Evolutionary conservation across 30 jellyfish, hydroid and myxozoan genomes (phyloP), one percentile per base, ranked within the genome.

Genomic region (Catostylus mosaicus): DNA sequence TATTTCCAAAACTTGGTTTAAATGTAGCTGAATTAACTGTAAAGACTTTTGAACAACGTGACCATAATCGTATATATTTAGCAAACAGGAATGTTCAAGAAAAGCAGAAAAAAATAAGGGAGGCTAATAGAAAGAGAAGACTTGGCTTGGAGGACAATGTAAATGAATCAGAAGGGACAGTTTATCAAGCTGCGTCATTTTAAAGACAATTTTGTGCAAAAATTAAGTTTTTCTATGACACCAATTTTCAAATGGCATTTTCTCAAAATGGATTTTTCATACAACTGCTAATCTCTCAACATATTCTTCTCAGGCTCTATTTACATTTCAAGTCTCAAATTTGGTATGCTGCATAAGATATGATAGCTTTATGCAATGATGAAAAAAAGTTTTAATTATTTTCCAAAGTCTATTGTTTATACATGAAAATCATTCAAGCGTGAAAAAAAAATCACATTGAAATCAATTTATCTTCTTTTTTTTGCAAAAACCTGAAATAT

Each of bases 121-220:
- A 57, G 19, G 70, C 70, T 20, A 57, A 20, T 29, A 57, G 70
- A 20, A 57, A 57, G 70, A 57, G 70, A 57, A 57, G 70, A n/a
- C 70, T 57, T 22, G 70, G 34, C 31, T 20, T 9, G 70, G 34
- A 57, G 31, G 70, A 57, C 34, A 29, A 57, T 57, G 34, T 8
- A 22, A 22, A 57, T 57, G 70, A 57, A 20, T 10, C 8, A 6
- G 70, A 57, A n/a, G 70, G 70, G 11, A 57, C 31, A 4, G 70
- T 57, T 6, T 57, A 57, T 57, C 34, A 57, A 29, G 24, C 70
- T 57, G 70, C 16, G 70, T 29, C 34, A 20, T 57, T 57, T 57
- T 57, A 57, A n/a, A 57, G 34, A 22, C 7, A 8, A 57, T 57
- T 57, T 40, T 40, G 54, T 57, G 19, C 24, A 57, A 57, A 4